Percentiles rank a stretch among this genome's conserved stretches.
Evolutionary conservation across 1,140 invertebrate genomes (phyloP).

Genomic region (Mycetomoellerius zeteki): DNA sequence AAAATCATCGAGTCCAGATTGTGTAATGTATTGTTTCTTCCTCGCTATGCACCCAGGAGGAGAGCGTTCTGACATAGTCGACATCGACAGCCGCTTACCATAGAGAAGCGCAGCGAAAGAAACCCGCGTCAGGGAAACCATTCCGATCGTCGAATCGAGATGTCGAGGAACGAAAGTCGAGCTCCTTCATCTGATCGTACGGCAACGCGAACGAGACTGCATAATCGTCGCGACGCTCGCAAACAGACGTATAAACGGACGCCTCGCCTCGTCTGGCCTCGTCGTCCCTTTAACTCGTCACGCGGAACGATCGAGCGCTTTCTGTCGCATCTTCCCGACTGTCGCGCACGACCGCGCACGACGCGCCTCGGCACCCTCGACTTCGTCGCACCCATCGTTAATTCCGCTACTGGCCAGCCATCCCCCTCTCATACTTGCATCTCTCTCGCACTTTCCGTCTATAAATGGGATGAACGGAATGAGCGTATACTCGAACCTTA

Average conservation of each 20-base stretch:
- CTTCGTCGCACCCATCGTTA: background rate
- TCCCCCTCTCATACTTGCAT: background rate
- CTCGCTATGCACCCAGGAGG: background rate
- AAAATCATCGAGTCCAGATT: background rate
- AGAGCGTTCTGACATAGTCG: background rate
- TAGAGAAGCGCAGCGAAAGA: conserved; percentile 33
- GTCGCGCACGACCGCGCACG: background rate
- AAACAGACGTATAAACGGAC: background rate
- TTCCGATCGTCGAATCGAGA: conserved; percentile 15
- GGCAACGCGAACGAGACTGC: background rate
- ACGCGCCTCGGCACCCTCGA: background rate
- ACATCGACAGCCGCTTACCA: conserved; percentile 21
- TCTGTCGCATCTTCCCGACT: conserved; percentile 28
- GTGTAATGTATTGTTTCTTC: background rate
- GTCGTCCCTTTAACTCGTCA: conserved; percentile 7
- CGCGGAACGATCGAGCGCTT: background rate
- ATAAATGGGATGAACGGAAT: background rate
- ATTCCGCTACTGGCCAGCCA: background rate
- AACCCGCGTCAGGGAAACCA: conserved; percentile 38
- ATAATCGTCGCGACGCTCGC: conserved; percentile 1
- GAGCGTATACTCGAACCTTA: too few species aligned
- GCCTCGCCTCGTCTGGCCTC: background rate
- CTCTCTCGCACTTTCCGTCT: background rate
- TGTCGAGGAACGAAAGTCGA: background rate
- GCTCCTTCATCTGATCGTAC: conserved; percentile 34